These are phyloP conservation scores for Gymnarchus niloticus DNA, from an alignment of 2,113 vertebrate species.

Conservation along the genomic window DNA sequence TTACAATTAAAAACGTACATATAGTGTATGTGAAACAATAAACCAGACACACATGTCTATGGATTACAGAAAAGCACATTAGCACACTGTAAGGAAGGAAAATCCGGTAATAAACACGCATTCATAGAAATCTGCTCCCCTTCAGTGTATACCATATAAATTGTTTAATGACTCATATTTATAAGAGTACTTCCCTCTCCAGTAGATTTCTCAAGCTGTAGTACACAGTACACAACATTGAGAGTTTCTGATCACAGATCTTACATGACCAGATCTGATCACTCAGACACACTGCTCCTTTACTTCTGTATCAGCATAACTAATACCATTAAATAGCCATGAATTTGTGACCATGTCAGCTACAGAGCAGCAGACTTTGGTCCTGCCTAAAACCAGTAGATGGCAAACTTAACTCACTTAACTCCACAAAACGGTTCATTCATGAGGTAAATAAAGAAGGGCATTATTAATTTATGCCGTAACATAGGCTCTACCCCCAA, in stretches of 20 bases:
- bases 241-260: background rate
- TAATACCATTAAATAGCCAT: background rate
- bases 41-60: background rate
- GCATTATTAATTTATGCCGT: conserved; percentile 76
- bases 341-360: background rate
- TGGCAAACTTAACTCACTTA: conserved; percentile 32
- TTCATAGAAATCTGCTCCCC: background rate
- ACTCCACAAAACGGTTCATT: conserved; percentile 59
- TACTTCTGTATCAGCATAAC: background rate
- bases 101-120: background rate
- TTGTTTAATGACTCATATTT: background rate
- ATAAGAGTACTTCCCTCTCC: background rate
- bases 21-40: background rate
- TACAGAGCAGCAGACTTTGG: background rate
- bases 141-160: conserved; percentile 2
- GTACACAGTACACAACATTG: background rate
- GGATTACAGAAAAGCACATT: background rate
- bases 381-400: conserved; percentile 28
- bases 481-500: conserved; percentile 57
- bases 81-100: background rate
- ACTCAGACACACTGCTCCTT: background rate
- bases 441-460: conserved; percentile 68
- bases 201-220: background rate
- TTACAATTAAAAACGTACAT: background rate
- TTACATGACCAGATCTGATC: background rate